Evolutionary conservation across 2,113 vertebrate species (phyloP), one percentile per base, ranked within the genome.

Genomic region (Gobio gobio): DNA sequence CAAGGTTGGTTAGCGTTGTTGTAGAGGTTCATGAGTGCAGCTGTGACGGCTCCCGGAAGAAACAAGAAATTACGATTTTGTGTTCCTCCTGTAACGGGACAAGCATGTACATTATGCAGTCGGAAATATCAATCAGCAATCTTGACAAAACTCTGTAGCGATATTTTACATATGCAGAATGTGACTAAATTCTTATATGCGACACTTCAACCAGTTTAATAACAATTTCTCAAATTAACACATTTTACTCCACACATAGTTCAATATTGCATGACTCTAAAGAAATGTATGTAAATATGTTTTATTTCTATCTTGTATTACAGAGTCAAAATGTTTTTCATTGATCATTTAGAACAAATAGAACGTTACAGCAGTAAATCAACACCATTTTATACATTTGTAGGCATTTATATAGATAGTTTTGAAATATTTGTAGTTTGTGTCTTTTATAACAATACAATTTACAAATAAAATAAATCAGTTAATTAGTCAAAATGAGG

Each of bases 21-120:
- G 13, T 12, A 14, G 26, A 49, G 2, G 20, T 36, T 26, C 40
- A 49, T 45, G 80, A n/a, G 80, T 72, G 66, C 66, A 83, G 66
- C 80, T 24, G 22, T 24, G 5, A 40, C 13, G 5, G 22, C 49
- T 70, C 66, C 80, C 80, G 80, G 80, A 58, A 43, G 80, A 72
- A 83, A 83, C 49, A 83, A 29, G 26, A 83, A 24, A 56, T 36
- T 0, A 43, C 3, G 8, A 58, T 40, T 72, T 72, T 58, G 0
- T 40, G 80, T 83, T 83, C 80, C 80, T 40, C 10, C 47, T 81
- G 9, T 51, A 29, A 22, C 7, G 3, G 1, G 22, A 63, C 12
- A 9, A 5, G 33, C 10, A 10, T 76, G 2, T 45, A 45, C 8
- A 54, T 20, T 20, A 70, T 3, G n/a, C 12, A 14, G 5, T 59